Evolutionary conservation across 2,888 invertebrate species (phyloP).

Genomic region (Lacanobia wlatinum): DNA sequence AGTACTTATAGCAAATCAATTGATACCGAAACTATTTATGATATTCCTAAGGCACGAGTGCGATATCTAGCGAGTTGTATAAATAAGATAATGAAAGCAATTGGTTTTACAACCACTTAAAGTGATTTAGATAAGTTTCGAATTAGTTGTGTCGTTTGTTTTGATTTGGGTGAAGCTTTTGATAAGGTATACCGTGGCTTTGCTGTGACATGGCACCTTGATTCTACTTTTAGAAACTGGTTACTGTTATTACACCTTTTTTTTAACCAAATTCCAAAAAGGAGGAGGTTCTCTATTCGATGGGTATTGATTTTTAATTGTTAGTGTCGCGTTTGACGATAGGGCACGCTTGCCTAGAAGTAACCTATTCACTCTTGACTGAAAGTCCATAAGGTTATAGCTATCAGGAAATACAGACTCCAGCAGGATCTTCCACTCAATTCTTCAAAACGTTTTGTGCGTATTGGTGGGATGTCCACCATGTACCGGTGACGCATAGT

Average conservation of each 20-base stretch:
- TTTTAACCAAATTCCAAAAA: not conserved
- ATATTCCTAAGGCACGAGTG: slow-evolving; percentile 50
- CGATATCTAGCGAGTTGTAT: slow-evolving; percentile 57
- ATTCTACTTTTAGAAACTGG: not conserved
- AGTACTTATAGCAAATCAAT: slow-evolving; percentile 79
- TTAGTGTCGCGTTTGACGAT: not conserved
- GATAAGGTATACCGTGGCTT: slow-evolving; percentile 12
- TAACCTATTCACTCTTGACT: not conserved
- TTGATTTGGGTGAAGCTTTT: slow-evolving; percentile 46
- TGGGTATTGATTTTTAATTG: not conserved
- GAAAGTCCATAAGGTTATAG: too few species aligned
- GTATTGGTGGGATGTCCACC: not conserved
- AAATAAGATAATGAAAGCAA: slow-evolving; percentile 51
- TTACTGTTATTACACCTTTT: not conserved
- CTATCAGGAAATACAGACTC: too few species aligned
- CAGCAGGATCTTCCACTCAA: too few species aligned
- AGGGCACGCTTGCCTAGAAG: not conserved
- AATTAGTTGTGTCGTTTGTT: slow-evolving; percentile 54
- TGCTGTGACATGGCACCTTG: not conserved
- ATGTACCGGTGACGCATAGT: not conserved
- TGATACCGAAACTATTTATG: slow-evolving; percentile 72
- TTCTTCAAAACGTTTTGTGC: not conserved
- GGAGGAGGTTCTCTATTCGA: not conserved
- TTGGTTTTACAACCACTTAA: slow-evolving; percentile 55
- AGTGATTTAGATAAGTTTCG: slow-evolving; percentile 59